phyloP scores from a whole-genome alignment of 2,113 vertebrate genomes.

The Gymnogyps californianus region DNA sequence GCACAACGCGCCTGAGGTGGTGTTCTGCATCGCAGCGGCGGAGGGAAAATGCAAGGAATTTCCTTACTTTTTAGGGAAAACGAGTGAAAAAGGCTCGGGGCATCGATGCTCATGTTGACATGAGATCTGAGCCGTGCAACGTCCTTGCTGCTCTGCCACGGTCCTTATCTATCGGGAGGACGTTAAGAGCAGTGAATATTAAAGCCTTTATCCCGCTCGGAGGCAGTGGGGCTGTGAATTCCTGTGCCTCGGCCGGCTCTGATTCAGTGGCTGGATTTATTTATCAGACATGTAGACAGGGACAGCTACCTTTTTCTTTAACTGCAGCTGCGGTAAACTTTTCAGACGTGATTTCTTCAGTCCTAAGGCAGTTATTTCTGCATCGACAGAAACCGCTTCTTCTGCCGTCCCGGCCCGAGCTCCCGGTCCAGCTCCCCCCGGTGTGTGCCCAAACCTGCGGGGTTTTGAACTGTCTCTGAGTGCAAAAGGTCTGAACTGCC shows the following conservation, averaged over 20 bases:
- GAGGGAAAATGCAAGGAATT: background rate
- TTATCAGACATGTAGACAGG: rapidly evolving
- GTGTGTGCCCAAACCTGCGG: background rate
- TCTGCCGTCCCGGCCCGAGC: background rate
- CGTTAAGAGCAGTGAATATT: background rate
- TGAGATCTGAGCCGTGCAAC: rapidly evolving
- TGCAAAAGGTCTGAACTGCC: background rate
- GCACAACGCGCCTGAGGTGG: background rate
- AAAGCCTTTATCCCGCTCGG: background rate
- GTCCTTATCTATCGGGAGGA: background rate
- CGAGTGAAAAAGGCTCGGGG: background rate
- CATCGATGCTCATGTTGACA: rapidly evolving
- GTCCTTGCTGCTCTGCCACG: background rate
- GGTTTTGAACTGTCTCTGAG: background rate
- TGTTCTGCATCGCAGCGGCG: background rate
- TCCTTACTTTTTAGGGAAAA: background rate
- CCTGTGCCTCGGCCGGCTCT: rapidly evolving
- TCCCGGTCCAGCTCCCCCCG: background rate
- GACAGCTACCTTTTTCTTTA: rapidly evolving
- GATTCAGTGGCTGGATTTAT: background rate
- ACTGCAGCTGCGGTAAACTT: too few species aligned
- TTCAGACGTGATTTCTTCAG: rapidly evolving
- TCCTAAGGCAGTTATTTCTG: background rate
- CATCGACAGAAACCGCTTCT: background rate
- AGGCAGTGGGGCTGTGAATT: background rate